Evolutionary conservation across 2,888 invertebrate genomes (phyloP).

Genomic region (Agapostemon virescens): DNA sequence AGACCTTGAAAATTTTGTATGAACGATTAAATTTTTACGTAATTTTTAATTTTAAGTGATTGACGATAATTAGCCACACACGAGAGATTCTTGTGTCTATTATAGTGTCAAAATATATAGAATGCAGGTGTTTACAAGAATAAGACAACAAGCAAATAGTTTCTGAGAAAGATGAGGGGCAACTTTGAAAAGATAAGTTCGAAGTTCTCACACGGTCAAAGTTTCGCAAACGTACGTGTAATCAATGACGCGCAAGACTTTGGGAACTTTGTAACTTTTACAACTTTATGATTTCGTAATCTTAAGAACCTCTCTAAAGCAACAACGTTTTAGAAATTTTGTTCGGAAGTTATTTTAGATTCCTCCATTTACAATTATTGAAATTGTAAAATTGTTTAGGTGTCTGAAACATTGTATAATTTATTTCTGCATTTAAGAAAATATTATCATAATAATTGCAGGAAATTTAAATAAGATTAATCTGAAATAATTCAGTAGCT

Average conservation of each 20-base stretch:
- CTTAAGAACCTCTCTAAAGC: too few relatives aligned
- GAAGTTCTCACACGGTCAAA: background rate
- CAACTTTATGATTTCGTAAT: background rate
- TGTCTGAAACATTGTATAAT: too few relatives aligned
- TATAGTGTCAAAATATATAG: background rate
- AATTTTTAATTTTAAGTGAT: background rate
- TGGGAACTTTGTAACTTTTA: background rate
- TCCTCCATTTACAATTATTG: too few relatives aligned
- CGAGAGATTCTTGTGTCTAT: background rate
- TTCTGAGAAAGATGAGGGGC: background rate
- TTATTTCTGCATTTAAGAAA: too few relatives aligned
- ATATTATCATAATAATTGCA: too few relatives aligned
- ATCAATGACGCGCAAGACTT: slow-evolving; percentile 1
- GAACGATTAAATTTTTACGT: background rate
- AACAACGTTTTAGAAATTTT: too few relatives aligned
- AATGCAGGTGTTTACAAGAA: background rate
- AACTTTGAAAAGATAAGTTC: background rate
- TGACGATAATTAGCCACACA: background rate
- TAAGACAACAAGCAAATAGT: background rate
- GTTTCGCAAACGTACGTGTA: background rate
- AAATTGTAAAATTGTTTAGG: too few relatives aligned
- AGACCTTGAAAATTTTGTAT: too few relatives aligned
- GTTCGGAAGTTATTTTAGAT: too few relatives aligned
- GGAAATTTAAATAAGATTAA: too few relatives aligned
- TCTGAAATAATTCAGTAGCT: too few relatives aligned